Evolutionary conservation across 2,888 invertebrate species (phyloP), one percentile per base, ranked within the genome.

Genomic region (Strigamia transsilvanica): DNA sequence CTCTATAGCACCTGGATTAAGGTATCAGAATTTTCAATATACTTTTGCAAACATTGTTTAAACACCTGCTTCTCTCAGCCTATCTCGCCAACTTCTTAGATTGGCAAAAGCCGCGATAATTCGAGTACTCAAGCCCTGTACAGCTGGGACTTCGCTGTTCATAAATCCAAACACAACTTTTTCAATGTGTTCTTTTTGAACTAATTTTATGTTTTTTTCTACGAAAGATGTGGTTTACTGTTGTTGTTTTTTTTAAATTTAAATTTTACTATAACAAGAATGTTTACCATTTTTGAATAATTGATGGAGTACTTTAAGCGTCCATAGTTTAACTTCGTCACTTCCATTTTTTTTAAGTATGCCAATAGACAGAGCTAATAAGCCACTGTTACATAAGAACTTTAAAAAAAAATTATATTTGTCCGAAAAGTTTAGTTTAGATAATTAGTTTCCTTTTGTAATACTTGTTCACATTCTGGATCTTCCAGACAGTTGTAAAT

Each of bases 381-480:
- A 42, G 15, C 79, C 42, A 42, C 42, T 79, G 34, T 79, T 42
- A 7, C 38, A 18, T 23, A 79, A 21, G 41, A 18, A 79, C 79
- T 79, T 10, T 5, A 41, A 41, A n/a, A 77, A 77, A 15, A n/a
- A n/a, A n/a, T 46, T 42, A 42, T 12, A 42, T 42, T 18, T n/a
- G n/a, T n/a, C 13, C 0, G 51, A n/a, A 9, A 5, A 0, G 9
- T 56, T 18, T 27, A 27, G 27, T 56, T 56, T 56, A 10, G 38
- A 38, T 38, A 9, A 38, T 32, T 38, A 23, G 32, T 27, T 38
- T 77, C 9, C 15, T n/a, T 21, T 77, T 34, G 2, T 21, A 7
- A 21, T 79, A 79, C 79, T 21, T 42, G 23, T 79, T 79, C 79
- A 42, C 79, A 79, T 79, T 79, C 79, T 9, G 79, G 23, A 42